Base-by-base conservation (phyloP, 2,113 vertebrate genomes). In the Protomyctophum bolini region DNA sequence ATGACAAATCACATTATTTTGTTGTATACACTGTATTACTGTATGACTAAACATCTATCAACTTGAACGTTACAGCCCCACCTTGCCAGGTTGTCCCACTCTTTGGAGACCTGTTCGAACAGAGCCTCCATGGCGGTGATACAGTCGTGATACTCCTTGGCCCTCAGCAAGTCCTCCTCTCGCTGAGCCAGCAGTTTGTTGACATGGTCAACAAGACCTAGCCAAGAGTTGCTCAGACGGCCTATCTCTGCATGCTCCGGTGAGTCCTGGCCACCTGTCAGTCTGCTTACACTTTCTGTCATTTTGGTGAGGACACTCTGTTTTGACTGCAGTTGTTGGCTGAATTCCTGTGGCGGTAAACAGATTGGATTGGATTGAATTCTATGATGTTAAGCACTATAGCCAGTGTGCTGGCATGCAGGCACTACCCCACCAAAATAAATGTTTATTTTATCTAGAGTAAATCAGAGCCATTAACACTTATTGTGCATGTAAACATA, bases 1-100 rank as follows among this genome's bases (percentile, higher is more conserved):
- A 61, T 14, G 59, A n/a, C 59, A 47, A 61, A 10, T 12, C 3
- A 7, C 10, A 61, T 14, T 61, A 46, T 10, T 47, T 10, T 46
- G 33, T 11, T 61, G 12, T 41, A 41, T 41, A 21, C 21, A 21
- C 21, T 21, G 21, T 21, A 21, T 21, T 21, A 21, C 21, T 21
- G 21, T 21, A 41, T 41, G 33, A 41, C 33, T 41, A 41, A 41
- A 41, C 33, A 41, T 41, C 33, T 41, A 41, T 41, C 33, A 4
- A 41, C 33, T 41, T 41, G 33, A 41, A 41, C 5, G 33, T 6
- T 41, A 41, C 1, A 41, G 33, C 33, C 68, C 81, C 87, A 97
- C 98, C 97, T 98, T 86, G 96, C 96, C 76, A 99, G 84, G 79
- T 94, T 96, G 89, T 98, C 97, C 97, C 97, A 99, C 76, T 98